A percentile compares a stretch with the other conserved stretches of the same genome.
phyloP scores from a whole-genome alignment of 1,140 invertebrate species.

The Uloborus diversus region DNA sequence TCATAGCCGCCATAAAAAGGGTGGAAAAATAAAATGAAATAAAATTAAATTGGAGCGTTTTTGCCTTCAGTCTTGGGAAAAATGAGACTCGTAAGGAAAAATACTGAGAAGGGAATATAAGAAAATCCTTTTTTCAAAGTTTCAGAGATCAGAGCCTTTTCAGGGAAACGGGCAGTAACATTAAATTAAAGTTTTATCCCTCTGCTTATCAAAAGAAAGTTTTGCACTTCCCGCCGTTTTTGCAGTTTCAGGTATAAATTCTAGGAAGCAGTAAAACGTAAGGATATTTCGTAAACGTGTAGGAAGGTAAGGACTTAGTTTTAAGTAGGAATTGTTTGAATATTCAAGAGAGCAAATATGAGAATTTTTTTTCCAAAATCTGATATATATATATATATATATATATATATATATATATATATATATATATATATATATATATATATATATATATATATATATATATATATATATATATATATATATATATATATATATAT shows the following conservation, averaged over 20 bases:
- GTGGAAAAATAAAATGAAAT: slow-evolving; percentile 3
- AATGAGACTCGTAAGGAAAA: slow-evolving; percentile 4
- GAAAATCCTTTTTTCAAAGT: slow-evolving; percentile 31
- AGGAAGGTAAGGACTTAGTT: too few species aligned
- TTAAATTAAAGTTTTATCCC: slow-evolving; percentile 55
- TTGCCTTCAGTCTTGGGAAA: not conserved
- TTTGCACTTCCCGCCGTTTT: not conserved
- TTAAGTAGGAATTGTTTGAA: too few species aligned
- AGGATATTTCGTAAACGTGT: too few species aligned
- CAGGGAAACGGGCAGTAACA: slow-evolving; percentile 25
- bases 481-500: too few species aligned
- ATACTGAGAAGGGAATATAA: slow-evolving; percentile 14
- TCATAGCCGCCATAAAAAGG: too few species aligned
- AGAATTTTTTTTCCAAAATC: too few species aligned
- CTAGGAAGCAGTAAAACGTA: slow-evolving; percentile 18
- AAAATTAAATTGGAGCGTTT: slow-evolving; percentile 42
- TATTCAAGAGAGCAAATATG: too few species aligned
- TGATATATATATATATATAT: too few species aligned
- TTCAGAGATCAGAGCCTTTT: slow-evolving; percentile 16
- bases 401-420: too few species aligned
- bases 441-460: too few species aligned
- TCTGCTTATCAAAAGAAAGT: slow-evolving; percentile 38
- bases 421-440: too few species aligned
- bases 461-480: too few species aligned
- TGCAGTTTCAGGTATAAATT: slow-evolving; percentile 22